These are phyloP conservation scores for Pycnonotus jocosus DNA, from an alignment of 2,113 vertebrate genomes.

Conservation along the genomic window DNA sequence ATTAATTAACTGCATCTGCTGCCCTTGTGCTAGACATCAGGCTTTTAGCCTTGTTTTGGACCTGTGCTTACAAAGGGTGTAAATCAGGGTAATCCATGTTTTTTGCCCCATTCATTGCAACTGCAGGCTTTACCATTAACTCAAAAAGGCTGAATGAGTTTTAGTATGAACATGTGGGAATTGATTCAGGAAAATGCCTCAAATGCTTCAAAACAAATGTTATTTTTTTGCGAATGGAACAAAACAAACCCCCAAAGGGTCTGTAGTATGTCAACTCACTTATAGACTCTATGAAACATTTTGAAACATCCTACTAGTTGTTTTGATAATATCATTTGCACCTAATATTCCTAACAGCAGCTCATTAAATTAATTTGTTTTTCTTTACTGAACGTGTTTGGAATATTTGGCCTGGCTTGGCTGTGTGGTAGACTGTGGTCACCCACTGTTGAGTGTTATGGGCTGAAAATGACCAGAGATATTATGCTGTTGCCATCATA, in stretches of 20 bases:
- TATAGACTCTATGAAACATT: neutral
- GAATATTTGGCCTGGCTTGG: neutral
- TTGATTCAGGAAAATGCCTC: neutral
- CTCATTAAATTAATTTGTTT: neutral
- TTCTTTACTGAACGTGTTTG: neutral
- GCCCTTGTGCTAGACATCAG: neutral
- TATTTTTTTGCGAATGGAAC: neutral
- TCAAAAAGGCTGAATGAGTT: neutral
- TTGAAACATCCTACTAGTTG: neutral
- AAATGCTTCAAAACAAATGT: neutral
- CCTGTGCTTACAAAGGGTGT: neutral
- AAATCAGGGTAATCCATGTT: rapidly evolving
- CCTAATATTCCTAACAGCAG: neutral
- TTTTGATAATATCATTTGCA: neutral
- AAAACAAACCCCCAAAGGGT: neutral
- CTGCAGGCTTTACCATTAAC: neutral
- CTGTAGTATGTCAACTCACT: neutral
- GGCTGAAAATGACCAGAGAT: neutral
- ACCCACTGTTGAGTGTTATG: neutral
- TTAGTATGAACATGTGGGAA: neutral
- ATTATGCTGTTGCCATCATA: neutral
- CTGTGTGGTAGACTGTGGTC: neutral
- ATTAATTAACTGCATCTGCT: neutral
- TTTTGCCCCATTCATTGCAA: neutral
- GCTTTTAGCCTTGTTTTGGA: neutral